Percentiles rank a stretch among this genome's conserved stretches.
Evolutionary conservation across 1,140 invertebrate species (phyloP).

Genomic region (Drosophila punjabiensis): DNA sequence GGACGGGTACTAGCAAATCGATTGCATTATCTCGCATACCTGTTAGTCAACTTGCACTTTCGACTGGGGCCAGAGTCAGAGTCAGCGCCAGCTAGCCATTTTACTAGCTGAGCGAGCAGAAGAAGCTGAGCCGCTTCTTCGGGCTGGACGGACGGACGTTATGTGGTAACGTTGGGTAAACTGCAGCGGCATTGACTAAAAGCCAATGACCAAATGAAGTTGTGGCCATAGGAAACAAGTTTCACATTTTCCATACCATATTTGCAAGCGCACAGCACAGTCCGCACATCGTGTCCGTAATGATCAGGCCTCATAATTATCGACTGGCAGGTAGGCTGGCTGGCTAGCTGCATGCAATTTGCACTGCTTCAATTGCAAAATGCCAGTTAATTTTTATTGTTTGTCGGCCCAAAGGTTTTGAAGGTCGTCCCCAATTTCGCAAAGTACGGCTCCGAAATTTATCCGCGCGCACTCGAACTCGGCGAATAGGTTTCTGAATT

Average conservation of each 20-base stretch:
- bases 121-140: slow-evolving; percentile 34
- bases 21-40: slow-evolving; percentile 72
- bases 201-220: slow-evolving; percentile 79
- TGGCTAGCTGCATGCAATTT: slow-evolving; percentile 31
- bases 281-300: slow-evolving; percentile 2
- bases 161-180: slow-evolving; percentile 41
- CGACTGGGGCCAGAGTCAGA: slow-evolving; percentile 30
- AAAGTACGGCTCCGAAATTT: slow-evolving; percentile 8
- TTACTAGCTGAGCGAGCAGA: slow-evolving; percentile 25
- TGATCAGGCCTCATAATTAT: slow-evolving; percentile 42
- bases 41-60: slow-evolving; percentile 75
- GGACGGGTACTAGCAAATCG: slow-evolving; percentile 54
- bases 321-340: slow-evolving; percentile 7
- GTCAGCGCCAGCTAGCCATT: slow-evolving; percentile 19
- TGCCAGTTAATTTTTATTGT: slow-evolving; percentile 17
- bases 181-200: slow-evolving; percentile 52
- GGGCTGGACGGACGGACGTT: neutral
- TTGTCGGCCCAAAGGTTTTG: slow-evolving; percentile 39
- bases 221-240: slow-evolving; percentile 68
- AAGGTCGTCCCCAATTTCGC: slow-evolving; percentile 42
- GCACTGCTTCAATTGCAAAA: slow-evolving; percentile 35
- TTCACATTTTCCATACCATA: slow-evolving; percentile 62
- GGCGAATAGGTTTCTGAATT: slow-evolving; percentile 4
- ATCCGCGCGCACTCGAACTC: neutral
- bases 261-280: slow-evolving; percentile 4